phyloP scores from a whole-genome alignment of 2,888 invertebrate genomes.

The Ichneumon xanthorius region DNA sequence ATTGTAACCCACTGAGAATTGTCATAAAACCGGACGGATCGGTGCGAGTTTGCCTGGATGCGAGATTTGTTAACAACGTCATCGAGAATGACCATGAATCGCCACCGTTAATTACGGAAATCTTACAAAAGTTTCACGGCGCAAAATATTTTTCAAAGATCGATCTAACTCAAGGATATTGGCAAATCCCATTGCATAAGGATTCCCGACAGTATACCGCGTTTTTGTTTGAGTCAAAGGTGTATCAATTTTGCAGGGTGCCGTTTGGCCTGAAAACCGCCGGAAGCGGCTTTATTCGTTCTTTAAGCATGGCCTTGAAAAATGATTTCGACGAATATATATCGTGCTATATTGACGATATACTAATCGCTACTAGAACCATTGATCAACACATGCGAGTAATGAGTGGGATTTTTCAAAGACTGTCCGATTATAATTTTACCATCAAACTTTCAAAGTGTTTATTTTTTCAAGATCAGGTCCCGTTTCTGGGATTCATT shows the following conservation, averaged over 20 bases:
- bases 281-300: constrained; percentile 69
- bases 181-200: constrained; percentile 49
- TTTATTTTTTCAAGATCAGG: constrained; percentile 63
- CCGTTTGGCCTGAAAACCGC: constrained; percentile 79
- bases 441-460: constrained; percentile 74
- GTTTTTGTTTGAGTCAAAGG: constrained; percentile 66
- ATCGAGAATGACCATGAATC: constrained; percentile 42
- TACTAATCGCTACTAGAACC: constrained; percentile 66
- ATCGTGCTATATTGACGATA: constrained; percentile 25
- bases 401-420: constrained; percentile 34
- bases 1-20: constrained; percentile 36
- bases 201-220: constrained; percentile 68
- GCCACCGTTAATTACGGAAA: constrained; percentile 27
- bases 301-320: constrained; percentile 52
- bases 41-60: constrained; percentile 19
- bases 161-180: constrained; percentile 20
- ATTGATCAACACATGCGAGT: constrained; percentile 69
- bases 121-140: constrained; percentile 19
- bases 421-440: constrained; percentile 62
- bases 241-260: constrained; percentile 75
- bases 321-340: constrained; percentile 10
- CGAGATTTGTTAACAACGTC: constrained; percentile 31
- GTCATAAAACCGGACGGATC: constrained; percentile 16
- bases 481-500: constrained; percentile 57
- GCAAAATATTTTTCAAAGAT: constrained; percentile 11